Evolutionary conservation across 2,888 invertebrate genomes (phyloP), one percentile per base, ranked within the genome.

Genomic region (Patella caerulea): DNA sequence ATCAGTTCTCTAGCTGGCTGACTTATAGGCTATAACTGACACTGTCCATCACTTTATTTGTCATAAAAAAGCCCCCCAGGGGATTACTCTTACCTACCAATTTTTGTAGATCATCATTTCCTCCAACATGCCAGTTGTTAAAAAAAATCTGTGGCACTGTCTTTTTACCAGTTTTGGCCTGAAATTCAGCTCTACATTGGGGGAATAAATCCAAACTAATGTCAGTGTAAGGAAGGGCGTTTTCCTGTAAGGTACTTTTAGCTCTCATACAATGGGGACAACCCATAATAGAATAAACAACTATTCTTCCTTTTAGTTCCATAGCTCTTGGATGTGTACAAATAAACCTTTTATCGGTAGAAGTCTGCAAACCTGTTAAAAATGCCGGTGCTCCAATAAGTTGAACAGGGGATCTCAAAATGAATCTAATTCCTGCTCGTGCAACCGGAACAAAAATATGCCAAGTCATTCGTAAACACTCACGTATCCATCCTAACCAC

Each of bases 121-220:
- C 91, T 24, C 91, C 91, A 69, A 92, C 86, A 79, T 91, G 89
- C 34, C 83, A 83, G 55, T 87, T 88, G 82, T 92, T 92, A 86
- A 92, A 92, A 85, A 91, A 92, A 52, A 92, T 90, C 81, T 92
- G 92, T 1, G 92, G 92, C 11, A 92, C 90, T 5, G 88, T 89
- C 45, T 86, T 85, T 75, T 86, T 90, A 24, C 87, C 88, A 2
- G 90, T 88, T 69, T 86, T 83, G 34, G 82, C 77, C 79, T 86
- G 84, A 72, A 92, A 82, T 71, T 89, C 88, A 15, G 86, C 85
- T 72, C 90, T 82, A 34, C 86, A 85, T 78, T 91, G 88, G 3
- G 91, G 91, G 80, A 85, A 91, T 24, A 83, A 78, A 73, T 92
- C 92, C 15, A 92, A 78, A 34, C 87, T 89, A 11, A 92, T 86